Base-by-base conservation (phyloP, 2,113 vertebrate genomes). In the Irena cyanogastra region DNA sequence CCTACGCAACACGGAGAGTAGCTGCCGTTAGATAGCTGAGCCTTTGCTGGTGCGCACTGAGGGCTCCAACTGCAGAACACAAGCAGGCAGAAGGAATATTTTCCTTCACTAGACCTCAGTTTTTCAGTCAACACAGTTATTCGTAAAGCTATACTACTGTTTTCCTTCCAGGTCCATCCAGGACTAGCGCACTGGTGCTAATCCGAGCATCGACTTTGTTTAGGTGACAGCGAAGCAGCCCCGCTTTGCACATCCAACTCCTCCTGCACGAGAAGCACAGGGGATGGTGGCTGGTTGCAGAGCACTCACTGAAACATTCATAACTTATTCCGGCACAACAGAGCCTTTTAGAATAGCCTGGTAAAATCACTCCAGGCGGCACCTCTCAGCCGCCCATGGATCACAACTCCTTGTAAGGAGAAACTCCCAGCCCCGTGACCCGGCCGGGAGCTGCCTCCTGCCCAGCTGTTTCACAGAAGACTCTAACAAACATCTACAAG, bases 401-500 rank as follows among this genome's bases (percentile, higher is more conserved):
- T 71, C 6, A 22, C 92, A 97, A 93, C 91, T 66, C 76, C 71
- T 93, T 77, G 52, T 72, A 75, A 63, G 66, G 41, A 88, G 82
- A 94, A 94, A 81, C 50, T 95, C 84, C 93, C 85, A 93, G 85
- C 42, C 65, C 76, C 24, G 31, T 31, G 77, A 94, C 44, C 66
- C 8, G 37, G 96, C 81, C 1, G 20, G 75, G 83, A 96, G 89
- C 91, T 89, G 87, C 41, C 88, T 96, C 96, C 92, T 95, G 91
- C 95, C 91, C 89, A 95, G 89, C 97, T 98, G 89, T 86, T 97
- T 97, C 37, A 81, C 90, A 72, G 88, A 94, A 97, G 95, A 97
- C 74, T 96, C 96, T 94, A 96, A 96, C 88, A 97, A 97, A 92
- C 59, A 63, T 82, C 96, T 97, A 98, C 94, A 95, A 98, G 97